Conservation (phyloP, 2,113 vertebrate species). For the Chrysochloris asiatica region DNA sequence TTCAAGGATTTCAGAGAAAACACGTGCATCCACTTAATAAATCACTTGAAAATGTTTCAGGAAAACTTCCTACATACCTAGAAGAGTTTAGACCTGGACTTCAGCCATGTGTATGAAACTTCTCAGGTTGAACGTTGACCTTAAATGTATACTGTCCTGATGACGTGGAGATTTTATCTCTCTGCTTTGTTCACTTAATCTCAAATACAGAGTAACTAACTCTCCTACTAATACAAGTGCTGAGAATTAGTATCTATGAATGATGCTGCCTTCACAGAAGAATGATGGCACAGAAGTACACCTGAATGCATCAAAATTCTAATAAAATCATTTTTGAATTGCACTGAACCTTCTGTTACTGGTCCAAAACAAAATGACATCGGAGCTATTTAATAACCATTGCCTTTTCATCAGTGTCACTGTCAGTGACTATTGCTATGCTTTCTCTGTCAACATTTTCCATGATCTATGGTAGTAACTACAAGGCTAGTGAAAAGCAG, state of each 20-base stretch:
- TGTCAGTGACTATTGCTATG: neutral
- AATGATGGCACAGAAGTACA: neutral
- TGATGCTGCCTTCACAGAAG: neutral
- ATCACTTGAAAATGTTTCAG: constrained; percentile 44
- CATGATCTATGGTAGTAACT: neutral
- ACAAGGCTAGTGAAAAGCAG: neutral
- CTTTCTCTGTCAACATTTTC: constrained; percentile 22
- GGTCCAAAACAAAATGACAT: neutral
- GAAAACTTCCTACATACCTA: constrained; percentile 31
- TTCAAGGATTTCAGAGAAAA: constrained; percentile 62
- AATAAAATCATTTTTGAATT: constrained; percentile 9
- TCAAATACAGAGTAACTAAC: neutral
- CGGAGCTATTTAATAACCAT: neutral
- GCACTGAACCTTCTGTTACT: neutral
- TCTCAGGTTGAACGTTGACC: neutral
- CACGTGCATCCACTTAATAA: constrained; percentile 14
- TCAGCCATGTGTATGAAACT: neutral
- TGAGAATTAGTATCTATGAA: constrained; percentile 8
- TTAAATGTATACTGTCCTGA: neutral
- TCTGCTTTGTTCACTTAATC: neutral
- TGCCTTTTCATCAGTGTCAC: neutral
- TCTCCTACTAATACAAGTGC: neutral
- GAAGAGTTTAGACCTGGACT: neutral
- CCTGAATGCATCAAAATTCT: neutral
- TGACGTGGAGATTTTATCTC: neutral